Percentiles rank a stretch among this genome's conserved stretches.
These are phyloP conservation scores for Rhorus exstirpatorius DNA, from an alignment of 2,888 invertebrate genomes.

Conservation along the genomic window DNA sequence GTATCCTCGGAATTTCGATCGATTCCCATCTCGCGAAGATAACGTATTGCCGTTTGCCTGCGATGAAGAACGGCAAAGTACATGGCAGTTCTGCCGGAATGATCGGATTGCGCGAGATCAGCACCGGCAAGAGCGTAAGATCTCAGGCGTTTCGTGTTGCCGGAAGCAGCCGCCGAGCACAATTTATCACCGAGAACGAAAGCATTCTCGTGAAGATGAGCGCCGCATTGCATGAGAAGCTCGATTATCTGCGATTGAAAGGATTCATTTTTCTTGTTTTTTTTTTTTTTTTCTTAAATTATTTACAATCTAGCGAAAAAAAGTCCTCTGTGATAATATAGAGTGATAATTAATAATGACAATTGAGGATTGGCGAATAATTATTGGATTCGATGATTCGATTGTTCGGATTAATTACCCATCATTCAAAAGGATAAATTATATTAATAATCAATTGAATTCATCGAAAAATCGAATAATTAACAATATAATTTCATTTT, in stretches of 20 bases:
- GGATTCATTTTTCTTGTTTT: neutral
- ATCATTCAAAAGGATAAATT: no score
- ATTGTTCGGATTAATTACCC: no score
- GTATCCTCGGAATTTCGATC: conserved; percentile 86
- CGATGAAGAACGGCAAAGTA: conserved; percentile 90
- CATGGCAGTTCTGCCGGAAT: conserved; percentile 89
- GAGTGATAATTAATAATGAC: no score
- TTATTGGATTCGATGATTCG: neutral
- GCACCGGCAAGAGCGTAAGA: conserved; percentile 90
- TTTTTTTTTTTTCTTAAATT: neutral
- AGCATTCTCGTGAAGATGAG: conserved; percentile 89
- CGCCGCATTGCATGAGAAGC: conserved; percentile 91
- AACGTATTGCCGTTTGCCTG: conserved; percentile 86
- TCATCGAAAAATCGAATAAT: no score
- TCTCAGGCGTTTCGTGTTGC: conserved; percentile 87
- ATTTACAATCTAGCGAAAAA: no score
- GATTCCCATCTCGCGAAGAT: conserved; percentile 87
- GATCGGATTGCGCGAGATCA: conserved; percentile 88
- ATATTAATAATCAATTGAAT: no score
- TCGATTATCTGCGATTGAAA: conserved; percentile 89
- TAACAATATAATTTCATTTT: no score
- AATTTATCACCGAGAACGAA: conserved; percentile 90
- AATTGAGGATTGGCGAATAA: no score
- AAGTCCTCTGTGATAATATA: no score
- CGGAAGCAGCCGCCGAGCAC: conserved; percentile 89